Evolutionary conservation across 2,888 invertebrate species (phyloP), one percentile per base, ranked within the genome.

Genomic region (Alloscopus bannaensis): DNA sequence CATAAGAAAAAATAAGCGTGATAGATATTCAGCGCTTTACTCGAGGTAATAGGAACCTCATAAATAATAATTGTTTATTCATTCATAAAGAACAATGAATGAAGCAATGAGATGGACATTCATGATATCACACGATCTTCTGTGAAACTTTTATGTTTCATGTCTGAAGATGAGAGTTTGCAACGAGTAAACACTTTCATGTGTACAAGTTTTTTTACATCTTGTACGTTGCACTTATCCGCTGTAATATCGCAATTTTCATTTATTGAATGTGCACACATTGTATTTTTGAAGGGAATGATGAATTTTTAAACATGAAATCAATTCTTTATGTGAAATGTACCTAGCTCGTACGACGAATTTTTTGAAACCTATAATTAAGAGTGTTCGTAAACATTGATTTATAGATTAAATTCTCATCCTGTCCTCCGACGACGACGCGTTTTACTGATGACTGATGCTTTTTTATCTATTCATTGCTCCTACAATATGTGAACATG

Each of bases 371-470:
- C 73, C 69, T 78, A 55, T 59, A 81, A 81, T 81, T 81, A 81
- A 73, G 72, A 64, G 55, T 65, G 42, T 60, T 78, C 75, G 69
- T 65, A 66, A n/a, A n/a, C 75, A 75, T 79, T 81, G 81, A 81
- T 79, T 81, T 81, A 81, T 79, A 81, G 72, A 79, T 78, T 78
- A 75, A 75, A 78, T 75, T 75, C 65, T 78, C 73, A 65, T 57
- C 65, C 70, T 59, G 65, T 31, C 24, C 29, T 36, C 13, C 28
- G 26, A 70, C 50, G 71, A 29, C 52, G 8, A 69, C 57, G 45
- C 45, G n/a, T n/a, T n/a, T n/a, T n/a, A 6, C 13, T 20, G 24
- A 28, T 20, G 52, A 64, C n/a, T 72, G 42, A 64, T 72, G 42
- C 40, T 55, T 47, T 26, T 45, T 26, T 69, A 47, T 45, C 29